A percentile compares a stretch with the other conserved stretches of the same genome.
These are phyloP conservation scores for Sitta europaea DNA, from an alignment of 2,113 vertebrate species.

Conservation along the genomic window DNA sequence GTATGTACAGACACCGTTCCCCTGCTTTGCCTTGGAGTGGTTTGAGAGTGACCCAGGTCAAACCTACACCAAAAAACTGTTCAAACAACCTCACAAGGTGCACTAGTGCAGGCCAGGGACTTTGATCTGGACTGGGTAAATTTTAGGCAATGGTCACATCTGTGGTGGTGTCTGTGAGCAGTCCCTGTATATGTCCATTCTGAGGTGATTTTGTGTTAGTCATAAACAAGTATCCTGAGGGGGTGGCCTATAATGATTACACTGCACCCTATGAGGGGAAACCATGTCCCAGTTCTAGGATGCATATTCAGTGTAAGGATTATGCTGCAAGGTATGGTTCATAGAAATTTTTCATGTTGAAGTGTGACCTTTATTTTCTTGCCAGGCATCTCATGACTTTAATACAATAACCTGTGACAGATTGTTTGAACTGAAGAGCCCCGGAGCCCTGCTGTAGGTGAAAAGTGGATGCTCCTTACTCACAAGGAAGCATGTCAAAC, in stretches of 20 bases:
- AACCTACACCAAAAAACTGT: neutral
- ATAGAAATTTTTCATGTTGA: conserved; percentile 13
- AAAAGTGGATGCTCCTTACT: conserved; percentile 15
- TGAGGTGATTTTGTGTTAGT: neutral
- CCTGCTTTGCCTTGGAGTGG: neutral
- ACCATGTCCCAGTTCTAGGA: neutral
- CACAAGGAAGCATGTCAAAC: neutral
- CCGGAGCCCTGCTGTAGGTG: conserved; percentile 41
- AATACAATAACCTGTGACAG: conserved; percentile 37
- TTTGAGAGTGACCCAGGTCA: neutral
- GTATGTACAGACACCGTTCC: rapidly evolving
- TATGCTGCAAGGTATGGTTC: neutral
- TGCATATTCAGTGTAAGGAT: neutral
- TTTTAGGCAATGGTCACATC: neutral
- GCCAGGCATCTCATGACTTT: conserved; percentile 14
- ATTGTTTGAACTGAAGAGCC: conserved; percentile 34
- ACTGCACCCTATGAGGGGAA: neutral
- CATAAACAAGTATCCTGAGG: neutral
- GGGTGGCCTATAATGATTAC: neutral
- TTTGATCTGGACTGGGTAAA: neutral
- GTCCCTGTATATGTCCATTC: neutral
- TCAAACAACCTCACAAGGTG: neutral
- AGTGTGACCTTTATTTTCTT: conserved; percentile 42
- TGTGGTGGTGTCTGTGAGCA: neutral
- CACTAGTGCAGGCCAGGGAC: neutral